Evolutionary conservation across 2,797 vertebrate species (phyloP).

Genomic region (Diglossa cyanea): DNA sequence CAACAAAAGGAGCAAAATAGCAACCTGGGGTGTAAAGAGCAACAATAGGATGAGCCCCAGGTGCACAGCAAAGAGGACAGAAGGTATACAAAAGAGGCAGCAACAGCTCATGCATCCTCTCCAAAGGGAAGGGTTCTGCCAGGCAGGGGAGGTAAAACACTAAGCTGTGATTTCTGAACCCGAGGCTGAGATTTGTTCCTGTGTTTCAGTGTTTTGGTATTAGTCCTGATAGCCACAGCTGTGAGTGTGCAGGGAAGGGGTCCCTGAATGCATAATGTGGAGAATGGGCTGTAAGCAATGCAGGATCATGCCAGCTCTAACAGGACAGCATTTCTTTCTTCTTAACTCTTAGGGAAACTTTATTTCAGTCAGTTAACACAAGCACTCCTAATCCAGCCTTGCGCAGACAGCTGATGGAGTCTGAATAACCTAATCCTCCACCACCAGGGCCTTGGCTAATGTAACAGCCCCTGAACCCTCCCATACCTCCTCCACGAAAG

Average conservation of each 20-base stretch:
- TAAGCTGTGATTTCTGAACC: neutral
- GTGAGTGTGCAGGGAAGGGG: neutral
- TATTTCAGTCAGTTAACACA: neutral
- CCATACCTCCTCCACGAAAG: neutral
- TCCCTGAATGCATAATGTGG: rapidly evolving
- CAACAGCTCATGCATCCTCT: neutral
- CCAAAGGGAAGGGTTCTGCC: neutral
- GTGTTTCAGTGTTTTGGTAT: neutral
- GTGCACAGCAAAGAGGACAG: neutral
- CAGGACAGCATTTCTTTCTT: neutral
- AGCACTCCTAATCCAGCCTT: neutral
- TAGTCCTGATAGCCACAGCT: neutral
- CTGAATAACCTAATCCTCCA: neutral
- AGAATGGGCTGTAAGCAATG: neutral
- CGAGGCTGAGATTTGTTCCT: rapidly evolving
- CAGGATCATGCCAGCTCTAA: neutral
- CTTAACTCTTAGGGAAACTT: neutral
- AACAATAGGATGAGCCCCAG: neutral
- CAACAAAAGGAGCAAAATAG: neutral
- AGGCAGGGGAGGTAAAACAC: neutral
- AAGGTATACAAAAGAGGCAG: neutral
- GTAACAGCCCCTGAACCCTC: rapidly evolving
- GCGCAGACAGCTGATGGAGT: neutral
- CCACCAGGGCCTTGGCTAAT: neutral
- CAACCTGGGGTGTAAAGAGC: neutral